phyloP scores from a whole-genome alignment of 2,113 vertebrate genomes.

The Calidris pugnax region DNA sequence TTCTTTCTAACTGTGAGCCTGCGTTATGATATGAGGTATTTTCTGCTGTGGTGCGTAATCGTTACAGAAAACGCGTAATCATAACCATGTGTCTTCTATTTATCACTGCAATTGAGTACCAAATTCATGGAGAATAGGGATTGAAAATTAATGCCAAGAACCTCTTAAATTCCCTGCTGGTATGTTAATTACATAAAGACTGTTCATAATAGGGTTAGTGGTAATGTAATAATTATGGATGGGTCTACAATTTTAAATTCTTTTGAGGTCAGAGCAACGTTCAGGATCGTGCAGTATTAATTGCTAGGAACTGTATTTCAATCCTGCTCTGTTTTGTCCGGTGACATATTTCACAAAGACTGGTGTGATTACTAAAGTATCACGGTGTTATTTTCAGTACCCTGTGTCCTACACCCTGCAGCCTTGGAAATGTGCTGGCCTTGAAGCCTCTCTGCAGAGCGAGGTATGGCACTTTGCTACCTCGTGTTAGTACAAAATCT shows the following conservation, averaged over 20 bases:
- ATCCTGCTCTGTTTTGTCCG: neutral
- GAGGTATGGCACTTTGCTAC: constrained; percentile 4
- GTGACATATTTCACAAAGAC: neutral
- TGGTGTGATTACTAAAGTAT: neutral
- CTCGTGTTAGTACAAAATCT: constrained; percentile 19
- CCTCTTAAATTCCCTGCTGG: constrained; percentile 59
- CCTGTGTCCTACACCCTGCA: neutral
- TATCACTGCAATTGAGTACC: constrained; percentile 42
- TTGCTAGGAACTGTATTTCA: neutral
- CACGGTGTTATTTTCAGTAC: neutral
- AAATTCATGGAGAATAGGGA: constrained; percentile 35
- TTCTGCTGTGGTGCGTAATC: neutral
- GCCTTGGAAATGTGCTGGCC: constrained; percentile 15
- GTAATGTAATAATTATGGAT: constrained; percentile 61
- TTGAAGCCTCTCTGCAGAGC: constrained; percentile 20
- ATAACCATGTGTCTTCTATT: constrained; percentile 45
- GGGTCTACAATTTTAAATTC: constrained; percentile 35
- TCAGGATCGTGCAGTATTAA: neutral
- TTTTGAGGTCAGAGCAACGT: constrained; percentile 25
- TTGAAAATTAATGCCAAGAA: constrained; percentile 59
- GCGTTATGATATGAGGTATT: neutral
- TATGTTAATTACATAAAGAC: constrained; percentile 61
- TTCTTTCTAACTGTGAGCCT: neutral
- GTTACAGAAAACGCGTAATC: neutral
- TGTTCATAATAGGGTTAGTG: constrained; percentile 52